Evolutionary conservation across 2,113 vertebrate species (phyloP), one percentile per base, ranked within the genome.

Genomic region (Sander vitreus): DNA sequence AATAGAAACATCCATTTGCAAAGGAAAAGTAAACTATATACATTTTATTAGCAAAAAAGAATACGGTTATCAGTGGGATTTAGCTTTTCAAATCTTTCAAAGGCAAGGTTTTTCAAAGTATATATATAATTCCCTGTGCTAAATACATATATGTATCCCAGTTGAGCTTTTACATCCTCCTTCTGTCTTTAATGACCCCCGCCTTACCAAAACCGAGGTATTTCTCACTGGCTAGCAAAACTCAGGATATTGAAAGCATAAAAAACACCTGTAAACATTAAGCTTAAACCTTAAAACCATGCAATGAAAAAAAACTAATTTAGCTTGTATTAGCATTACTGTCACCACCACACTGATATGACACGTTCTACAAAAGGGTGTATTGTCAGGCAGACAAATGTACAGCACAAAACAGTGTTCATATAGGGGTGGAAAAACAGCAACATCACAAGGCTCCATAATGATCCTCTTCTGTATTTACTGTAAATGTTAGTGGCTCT

Each of bases 401-500:
- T 43, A 12, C 39, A 15, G 8, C 12, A 23, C 59, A 77, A 43
- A 73, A 60, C 65, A 80, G 51, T 48, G 57, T 45, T 43, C 51
- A 58, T 58, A 21, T 30, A 9, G 9, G 16, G 45, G 16, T 75
- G 53, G 50, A 73, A 64, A 71, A 47, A 3, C 14, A 15, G 9
- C 23, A 58, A 25, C 19, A 58, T 73, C 27, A 67, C 6, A 8
- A 69, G 54, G 47, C 48, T 60, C 30, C 18, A 47, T n/a, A 33
- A 58, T 45, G 21, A 60, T 14, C 11, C 23, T 53, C 9, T 3
- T 39, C 47, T 83, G 47, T 88, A 62, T 89, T 81, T 86, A 85
- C 78, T 78, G 88, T 89, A 86, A 89, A 78, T 55, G 14, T 16
- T 30, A 16, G 33, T 36, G 33, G 7, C 18, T 19, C 19, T 25